Conservation (phyloP, 2,113 vertebrate species). For the Acrocephalus arundinaceus region DNA sequence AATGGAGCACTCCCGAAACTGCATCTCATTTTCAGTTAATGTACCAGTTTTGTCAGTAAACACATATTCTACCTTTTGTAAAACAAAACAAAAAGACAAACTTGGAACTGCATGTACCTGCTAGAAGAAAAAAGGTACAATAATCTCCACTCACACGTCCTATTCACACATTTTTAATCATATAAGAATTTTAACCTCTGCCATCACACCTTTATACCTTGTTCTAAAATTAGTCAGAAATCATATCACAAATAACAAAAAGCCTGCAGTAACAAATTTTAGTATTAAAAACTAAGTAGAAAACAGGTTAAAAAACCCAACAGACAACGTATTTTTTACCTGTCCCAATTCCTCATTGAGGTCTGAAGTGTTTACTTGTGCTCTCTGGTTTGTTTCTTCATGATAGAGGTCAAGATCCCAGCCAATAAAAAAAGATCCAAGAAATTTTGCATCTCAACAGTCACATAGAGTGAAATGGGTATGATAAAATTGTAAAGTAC, state of each 20-base stretch:
- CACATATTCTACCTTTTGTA: conserved; percentile 91
- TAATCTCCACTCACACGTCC: not conserved
- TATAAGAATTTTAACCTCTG: not conserved
- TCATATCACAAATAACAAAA: not conserved
- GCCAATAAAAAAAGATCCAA: conserved; percentile 97
- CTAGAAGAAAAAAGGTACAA: not conserved
- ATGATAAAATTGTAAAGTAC: conserved; percentile 99
- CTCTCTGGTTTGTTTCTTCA: conserved; percentile 92
- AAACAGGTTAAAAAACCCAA: not conserved
- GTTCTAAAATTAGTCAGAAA: not conserved
- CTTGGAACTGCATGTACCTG: not conserved
- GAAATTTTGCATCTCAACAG: conserved; percentile 98
- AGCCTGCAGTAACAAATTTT: not conserved
- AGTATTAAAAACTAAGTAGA: not conserved
- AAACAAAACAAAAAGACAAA: not conserved
- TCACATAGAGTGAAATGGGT: conserved; percentile 97
- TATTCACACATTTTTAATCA: not conserved
- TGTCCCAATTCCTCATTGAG: conserved; percentile 98
- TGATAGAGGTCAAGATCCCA: conserved; percentile 99
- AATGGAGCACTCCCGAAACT: conserved; percentile 95
- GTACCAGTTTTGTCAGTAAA: conserved; percentile 98
- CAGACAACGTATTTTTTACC: conserved; percentile 54
- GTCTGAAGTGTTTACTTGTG: conserved; percentile 98
- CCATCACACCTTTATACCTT: not conserved
- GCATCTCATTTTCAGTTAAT: conserved; percentile 98